These are phyloP conservation scores for Tachuris rubrigastra DNA, from an alignment of 2,113 vertebrate species.

Conservation along the genomic window DNA sequence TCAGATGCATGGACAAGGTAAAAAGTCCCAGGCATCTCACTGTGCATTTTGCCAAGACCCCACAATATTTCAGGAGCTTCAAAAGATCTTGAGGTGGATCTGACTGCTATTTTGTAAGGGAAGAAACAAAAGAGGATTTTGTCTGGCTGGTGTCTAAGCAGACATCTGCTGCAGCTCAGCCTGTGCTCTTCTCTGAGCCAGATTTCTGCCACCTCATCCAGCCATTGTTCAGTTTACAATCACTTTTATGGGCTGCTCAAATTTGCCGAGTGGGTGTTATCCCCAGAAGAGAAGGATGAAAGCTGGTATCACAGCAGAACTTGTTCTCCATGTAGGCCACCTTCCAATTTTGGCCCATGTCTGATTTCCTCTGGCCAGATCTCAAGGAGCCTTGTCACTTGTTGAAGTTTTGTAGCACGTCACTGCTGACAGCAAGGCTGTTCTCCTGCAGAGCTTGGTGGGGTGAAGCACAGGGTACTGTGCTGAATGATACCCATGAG, in stretches of 20 bases:
- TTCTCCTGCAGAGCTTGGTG: neutral
- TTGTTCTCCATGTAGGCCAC: neutral
- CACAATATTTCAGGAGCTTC: neutral
- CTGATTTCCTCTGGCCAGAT: neutral
- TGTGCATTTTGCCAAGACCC: neutral
- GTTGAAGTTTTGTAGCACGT: neutral
- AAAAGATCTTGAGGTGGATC: neutral
- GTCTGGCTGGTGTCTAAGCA: neutral
- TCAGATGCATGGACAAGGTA: neutral
- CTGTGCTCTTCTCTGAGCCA: neutral
- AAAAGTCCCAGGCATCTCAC: neutral
- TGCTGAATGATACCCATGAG: neutral
- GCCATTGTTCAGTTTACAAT: neutral
- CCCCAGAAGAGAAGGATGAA: neutral
- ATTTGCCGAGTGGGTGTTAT: neutral
- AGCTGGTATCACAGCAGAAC: neutral
- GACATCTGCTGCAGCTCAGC: neutral
- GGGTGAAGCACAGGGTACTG: neutral
- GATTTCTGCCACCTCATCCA: neutral
- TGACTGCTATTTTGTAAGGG: neutral
- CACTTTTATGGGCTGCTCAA: neutral
- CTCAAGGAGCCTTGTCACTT: neutral
- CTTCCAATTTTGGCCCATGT: neutral
- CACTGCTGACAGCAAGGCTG: neutral
- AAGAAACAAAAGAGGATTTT: neutral